Conservation (phyloP, 2,797 vertebrate genomes). For the Sternotherus odoratus region DNA sequence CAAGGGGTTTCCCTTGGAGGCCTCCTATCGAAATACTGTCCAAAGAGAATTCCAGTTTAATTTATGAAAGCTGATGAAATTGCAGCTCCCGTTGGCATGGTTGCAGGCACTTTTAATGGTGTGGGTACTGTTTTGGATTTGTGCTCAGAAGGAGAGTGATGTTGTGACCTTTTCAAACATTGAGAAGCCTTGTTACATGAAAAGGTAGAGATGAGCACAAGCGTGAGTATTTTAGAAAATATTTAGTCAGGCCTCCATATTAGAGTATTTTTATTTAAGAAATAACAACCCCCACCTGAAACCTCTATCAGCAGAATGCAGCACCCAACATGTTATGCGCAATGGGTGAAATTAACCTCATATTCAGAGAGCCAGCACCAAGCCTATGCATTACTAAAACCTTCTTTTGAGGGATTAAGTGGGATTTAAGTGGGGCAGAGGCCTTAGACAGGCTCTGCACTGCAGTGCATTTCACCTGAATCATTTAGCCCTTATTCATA, state of each 20-base stretch:
- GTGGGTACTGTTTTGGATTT: constrained; percentile 31
- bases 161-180: constrained; percentile 29
- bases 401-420: not conserved
- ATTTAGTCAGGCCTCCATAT: constrained; percentile 11
- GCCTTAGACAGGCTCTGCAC: not conserved
- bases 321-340: constrained; percentile 1
- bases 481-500: not conserved
- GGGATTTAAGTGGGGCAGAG: not conserved
- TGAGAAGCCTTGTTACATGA: not conserved
- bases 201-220: not conserved
- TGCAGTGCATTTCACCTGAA: not conserved
- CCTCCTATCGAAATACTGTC: not conserved
- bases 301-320: not conserved
- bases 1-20: not conserved
- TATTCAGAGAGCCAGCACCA: not conserved
- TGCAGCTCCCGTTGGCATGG: not conserved
- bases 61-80: constrained; percentile 20
- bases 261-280: not conserved
- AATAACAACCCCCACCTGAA: not conserved
- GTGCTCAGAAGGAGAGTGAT: constrained; percentile 13
- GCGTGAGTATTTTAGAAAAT: constrained; percentile 15
- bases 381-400: not conserved
- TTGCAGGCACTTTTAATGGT: constrained; percentile 12
- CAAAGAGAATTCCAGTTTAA: constrained; percentile 6
- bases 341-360: not conserved